These are phyloP conservation scores for Mormyrops boulengeri DNA, from an alignment of 2,797 vertebrate species.

Conservation along the genomic window DNA sequence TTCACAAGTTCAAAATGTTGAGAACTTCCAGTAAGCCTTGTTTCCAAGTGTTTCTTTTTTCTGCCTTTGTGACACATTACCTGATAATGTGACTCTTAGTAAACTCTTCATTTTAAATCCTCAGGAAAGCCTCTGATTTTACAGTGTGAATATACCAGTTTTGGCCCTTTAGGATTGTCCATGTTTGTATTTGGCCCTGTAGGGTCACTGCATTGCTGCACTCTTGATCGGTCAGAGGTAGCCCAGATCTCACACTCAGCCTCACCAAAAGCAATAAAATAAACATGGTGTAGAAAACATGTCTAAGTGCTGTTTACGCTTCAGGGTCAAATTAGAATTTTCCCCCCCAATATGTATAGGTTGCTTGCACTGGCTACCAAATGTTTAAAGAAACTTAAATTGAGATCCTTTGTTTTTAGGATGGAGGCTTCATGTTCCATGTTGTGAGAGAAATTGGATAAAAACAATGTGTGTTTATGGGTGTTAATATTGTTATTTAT, in stretches of 20 bases:
- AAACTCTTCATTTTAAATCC: conserved; percentile 48
- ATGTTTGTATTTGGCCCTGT: neutral
- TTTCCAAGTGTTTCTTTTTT: neutral
- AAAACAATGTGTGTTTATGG: conserved; percentile 20
- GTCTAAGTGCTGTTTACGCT: conserved; percentile 45
- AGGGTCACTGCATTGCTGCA: neutral
- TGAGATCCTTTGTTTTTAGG: conserved; percentile 42
- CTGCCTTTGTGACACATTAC: neutral
- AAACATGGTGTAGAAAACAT: conserved; percentile 53
- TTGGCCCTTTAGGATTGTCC: neutral
- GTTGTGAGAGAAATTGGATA: conserved; percentile 28
- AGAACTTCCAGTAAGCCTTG: neutral
- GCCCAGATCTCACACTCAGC: neutral
- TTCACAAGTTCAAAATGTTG: neutral
- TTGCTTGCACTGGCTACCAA: conserved; percentile 35
- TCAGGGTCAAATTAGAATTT: neutral
- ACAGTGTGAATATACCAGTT: neutral
- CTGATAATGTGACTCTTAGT: conserved; percentile 40
- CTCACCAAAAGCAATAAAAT: conserved; percentile 31
- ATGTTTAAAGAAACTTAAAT: conserved; percentile 47
- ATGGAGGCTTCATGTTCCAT: conserved; percentile 41
- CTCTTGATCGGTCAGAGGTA: neutral
- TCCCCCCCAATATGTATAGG: neutral
- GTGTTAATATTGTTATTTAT: conserved; percentile 53
- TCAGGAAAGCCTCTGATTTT: conserved; percentile 51